Evolutionary conservation across 2,797 vertebrate genomes (phyloP), one percentile per base, ranked within the genome.

Genomic region (Ceryle rudis): DNA sequence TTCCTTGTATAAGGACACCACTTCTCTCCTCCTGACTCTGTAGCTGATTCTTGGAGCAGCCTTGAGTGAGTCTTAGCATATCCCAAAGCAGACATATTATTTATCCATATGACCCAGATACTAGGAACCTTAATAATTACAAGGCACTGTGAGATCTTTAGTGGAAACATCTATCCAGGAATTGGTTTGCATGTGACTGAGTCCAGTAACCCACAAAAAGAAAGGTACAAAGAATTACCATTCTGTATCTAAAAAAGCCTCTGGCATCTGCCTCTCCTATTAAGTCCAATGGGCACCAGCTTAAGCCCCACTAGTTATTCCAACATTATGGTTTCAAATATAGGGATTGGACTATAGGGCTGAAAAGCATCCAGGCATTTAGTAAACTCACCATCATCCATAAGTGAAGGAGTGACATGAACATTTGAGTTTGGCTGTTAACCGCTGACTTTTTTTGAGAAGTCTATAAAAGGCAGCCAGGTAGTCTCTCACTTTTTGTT

Each of bases 391-490:
- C 77, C 81, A 88, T 92, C 81, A 88, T 92, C 92, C 86, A 69
- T 95, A 96, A 96, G 91, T 11, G 55, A 75, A 90, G 83, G 95
- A 89, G 55, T 72, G 93, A 95, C 2, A 6, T 66, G 86, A 96
- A 85, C 20, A 81, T 87, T 92, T 11, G 3, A 85, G 52, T 89
- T 90, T 97, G 95, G 96, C 96, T 94, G 88, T 85, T 79, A 83
- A 81, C 42, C 73, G 70, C 69, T 85, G 81, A 46, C 91, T 91
- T 86, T 85, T 97, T 92, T 95, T 96, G 95, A 97, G 96, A 96
- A 95, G 91, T 65, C 94, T 97, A 70, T 95, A 95, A 96, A 95
- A 17, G 14, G 96, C 93, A 96, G 96, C 93, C 96, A 97, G 97
- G 97, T 97, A 96, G 94, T 94, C 67, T 86, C 94, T 94, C 81